These are phyloP conservation scores for Cladopsammia gracilis DNA, from an alignment of 64 coral and sea anemone species.

Conservation along the genomic window DNA sequence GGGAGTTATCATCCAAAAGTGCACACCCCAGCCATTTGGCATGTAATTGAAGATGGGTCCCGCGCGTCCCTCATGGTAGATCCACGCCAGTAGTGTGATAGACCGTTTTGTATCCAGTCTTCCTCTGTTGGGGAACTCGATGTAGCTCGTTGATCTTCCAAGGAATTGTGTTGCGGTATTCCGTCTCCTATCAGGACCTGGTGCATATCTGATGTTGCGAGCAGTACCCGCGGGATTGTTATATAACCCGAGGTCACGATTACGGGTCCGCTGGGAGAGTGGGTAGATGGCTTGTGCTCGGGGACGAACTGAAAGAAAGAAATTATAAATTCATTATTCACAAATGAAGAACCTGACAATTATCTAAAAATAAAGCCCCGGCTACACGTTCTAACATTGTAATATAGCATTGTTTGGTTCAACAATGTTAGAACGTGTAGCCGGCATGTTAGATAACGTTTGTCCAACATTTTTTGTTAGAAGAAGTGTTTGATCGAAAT, in stretches of 20 bases:
- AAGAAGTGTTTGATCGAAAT: no score
- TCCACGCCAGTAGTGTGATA: constrained; percentile 26
- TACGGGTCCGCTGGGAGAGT: constrained; percentile 45
- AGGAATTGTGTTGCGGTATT: constrained; percentile 57
- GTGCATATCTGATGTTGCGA: constrained; percentile 43
- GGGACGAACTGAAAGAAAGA: constrained; percentile 9
- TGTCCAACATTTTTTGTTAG: no score
- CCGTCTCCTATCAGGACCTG: constrained; percentile 36
- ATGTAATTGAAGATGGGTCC: constrained; percentile 84
- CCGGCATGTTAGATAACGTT: no score
- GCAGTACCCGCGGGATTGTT: constrained; percentile 58
- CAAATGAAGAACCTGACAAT: no score
- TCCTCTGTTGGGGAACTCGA: constrained; percentile 28
- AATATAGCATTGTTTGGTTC: no score
- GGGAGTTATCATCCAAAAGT: constrained; percentile 61
- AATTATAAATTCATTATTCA: not conserved
- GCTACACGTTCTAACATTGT: no score
- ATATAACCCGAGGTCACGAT: constrained; percentile 66
- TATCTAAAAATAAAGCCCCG: no score
- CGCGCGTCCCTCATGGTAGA: constrained; percentile 15
- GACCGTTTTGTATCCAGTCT: constrained; percentile 33
- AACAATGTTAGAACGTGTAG: no score
- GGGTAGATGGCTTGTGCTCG: constrained; percentile 71
- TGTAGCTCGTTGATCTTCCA: constrained; percentile 31
- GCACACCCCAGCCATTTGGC: constrained; percentile 76